Evolutionary conservation across 1,140 invertebrate genomes (phyloP).

Genomic region (Drosophila chauvacae): DNA sequence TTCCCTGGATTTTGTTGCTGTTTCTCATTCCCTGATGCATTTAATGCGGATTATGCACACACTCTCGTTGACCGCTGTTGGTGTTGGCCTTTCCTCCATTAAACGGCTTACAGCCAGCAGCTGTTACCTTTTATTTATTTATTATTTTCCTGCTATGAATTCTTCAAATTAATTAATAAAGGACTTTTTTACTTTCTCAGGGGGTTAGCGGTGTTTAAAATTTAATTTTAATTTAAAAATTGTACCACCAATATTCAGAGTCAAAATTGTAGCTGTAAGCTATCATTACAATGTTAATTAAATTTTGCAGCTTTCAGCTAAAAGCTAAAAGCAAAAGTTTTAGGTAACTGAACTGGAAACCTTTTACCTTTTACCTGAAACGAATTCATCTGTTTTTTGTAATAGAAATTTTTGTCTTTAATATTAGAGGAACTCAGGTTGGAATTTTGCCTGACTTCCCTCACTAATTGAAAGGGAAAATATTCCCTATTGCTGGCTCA

Average conservation of each 20-base stretch:
- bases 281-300: no score
- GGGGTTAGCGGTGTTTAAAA: not conserved
- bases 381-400: no score
- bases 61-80: not conserved
- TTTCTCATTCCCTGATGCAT: constrained; percentile 14
- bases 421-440: no score
- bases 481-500: not conserved
- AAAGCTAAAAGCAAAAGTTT: no score
- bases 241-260: no score
- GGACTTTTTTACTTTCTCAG: not conserved
- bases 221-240: not conserved
- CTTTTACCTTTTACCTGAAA: no score
- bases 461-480: not conserved
- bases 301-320: no score
- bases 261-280: not conserved
- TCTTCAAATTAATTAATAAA: not conserved
- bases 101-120: constrained; percentile 11
- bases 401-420: no score
- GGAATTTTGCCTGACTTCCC: not conserved
- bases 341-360: no score
- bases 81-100: constrained; percentile 9
- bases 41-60: constrained; percentile 48
- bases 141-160: not conserved
- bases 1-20: constrained; percentile 36
- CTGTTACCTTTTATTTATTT: constrained; percentile 5